Conservation (phyloP, 2,797 vertebrate genomes). For the Euphonia xanthogaster region DNA sequence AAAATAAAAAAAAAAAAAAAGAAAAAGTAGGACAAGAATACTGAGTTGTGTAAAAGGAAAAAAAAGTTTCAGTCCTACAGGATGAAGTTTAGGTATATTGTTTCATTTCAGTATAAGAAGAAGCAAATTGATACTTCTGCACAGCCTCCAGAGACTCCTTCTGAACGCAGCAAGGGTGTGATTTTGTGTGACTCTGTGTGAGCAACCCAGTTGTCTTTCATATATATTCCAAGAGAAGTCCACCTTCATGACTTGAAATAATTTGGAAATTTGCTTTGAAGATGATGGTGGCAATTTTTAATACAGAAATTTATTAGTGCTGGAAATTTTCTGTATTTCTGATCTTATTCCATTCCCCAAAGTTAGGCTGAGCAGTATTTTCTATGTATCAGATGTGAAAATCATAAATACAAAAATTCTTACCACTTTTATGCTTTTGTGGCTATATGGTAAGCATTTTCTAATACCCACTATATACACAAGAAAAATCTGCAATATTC, state of each 20-base stretch:
- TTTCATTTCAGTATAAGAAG: not conserved
- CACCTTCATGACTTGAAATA: not conserved
- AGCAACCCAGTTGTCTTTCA: not conserved
- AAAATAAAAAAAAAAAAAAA: not conserved
- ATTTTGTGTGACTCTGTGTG: not conserved
- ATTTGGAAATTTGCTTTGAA: not conserved
- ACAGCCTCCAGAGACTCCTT: not conserved
- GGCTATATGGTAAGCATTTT: not conserved
- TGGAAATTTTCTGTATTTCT: not conserved
- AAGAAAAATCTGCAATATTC: not conserved
- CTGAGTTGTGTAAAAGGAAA: not conserved
- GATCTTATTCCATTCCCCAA: not conserved
- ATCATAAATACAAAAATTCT: not conserved
- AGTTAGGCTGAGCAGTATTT: not conserved
- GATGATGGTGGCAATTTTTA: not conserved
- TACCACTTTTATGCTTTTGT: not conserved
- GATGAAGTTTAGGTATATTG: not conserved
- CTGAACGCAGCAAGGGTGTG: not conserved
- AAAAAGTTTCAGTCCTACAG: not conserved
- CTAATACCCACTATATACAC: not conserved
- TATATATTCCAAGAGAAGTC: not conserved
- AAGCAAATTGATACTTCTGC: not conserved
- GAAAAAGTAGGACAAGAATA: not conserved
- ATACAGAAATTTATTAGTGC: not conserved
- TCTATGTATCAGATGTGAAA: not conserved